Conservation (phyloP, 1,140 invertebrate species). For the Tachypleus tridentatus region DNA sequence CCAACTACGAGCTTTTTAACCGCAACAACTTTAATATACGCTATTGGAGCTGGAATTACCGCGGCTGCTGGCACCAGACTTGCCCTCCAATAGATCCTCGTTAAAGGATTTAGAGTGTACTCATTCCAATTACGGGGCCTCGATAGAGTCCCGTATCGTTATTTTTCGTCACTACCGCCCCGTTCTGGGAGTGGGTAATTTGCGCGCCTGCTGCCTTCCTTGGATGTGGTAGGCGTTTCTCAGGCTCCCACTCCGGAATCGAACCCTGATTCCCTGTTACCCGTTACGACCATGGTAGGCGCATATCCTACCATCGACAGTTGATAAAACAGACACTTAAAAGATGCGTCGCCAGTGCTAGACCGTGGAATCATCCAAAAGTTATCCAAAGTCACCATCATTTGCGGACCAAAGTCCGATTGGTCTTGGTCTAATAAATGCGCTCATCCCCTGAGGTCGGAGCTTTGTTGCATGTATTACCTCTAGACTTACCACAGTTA, state of each 20-base stretch:
- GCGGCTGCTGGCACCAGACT: no score
- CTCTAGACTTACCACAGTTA: no score
- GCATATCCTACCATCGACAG: no score
- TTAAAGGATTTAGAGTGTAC: no score
- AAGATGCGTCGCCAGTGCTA: conserved; percentile 59
- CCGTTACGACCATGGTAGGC: conserved; percentile 69
- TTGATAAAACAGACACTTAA: conserved; percentile 82
- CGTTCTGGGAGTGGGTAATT: conserved; percentile 71
- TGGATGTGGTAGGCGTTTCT: conserved; percentile 85
- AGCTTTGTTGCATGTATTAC: conserved; percentile 11
- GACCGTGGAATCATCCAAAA: conserved; percentile 59
- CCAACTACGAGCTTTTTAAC: no score
- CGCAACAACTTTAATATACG: no score
- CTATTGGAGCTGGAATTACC: no score
- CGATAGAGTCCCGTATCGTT: conserved; percentile 64
- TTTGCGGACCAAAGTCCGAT: background rate
- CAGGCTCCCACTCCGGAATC: conserved; percentile 56
- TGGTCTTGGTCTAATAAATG: conserved; percentile 20
- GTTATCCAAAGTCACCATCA: conserved; percentile 65
- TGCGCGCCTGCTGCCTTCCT: conserved; percentile 81
- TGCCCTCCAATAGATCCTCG: no score
- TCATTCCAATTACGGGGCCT: conserved; percentile 69
- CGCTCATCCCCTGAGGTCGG: conserved; percentile 3
- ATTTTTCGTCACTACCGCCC: conserved; percentile 73
- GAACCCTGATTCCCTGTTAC: conserved; percentile 49